phyloP scores from a whole-genome alignment of 2,888 invertebrate species.

The Erebia ligea region DNA sequence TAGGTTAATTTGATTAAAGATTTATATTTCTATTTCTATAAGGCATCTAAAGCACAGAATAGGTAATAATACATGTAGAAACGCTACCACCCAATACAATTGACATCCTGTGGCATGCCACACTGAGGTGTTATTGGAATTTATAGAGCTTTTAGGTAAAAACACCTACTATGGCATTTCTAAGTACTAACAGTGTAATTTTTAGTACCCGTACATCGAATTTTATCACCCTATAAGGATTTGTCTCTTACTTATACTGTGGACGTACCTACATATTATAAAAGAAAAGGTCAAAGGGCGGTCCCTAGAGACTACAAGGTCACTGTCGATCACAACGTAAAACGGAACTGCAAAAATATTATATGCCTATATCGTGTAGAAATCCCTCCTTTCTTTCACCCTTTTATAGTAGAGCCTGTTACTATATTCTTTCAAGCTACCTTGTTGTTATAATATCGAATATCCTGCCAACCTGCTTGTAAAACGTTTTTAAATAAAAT shows the following conservation, averaged over 20 bases:
- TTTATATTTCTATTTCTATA: too few species aligned
- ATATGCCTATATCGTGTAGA: slow-evolving; percentile 9
- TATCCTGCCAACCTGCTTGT: neutral
- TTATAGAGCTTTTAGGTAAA: neutral
- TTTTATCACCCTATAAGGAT: slow-evolving; percentile 25
- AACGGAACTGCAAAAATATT: slow-evolving; percentile 35
- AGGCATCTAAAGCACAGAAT: too few species aligned
- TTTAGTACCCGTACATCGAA: slow-evolving; percentile 1
- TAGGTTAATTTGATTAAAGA: too few species aligned
- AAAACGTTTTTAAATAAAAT: neutral
- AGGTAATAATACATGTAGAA: too few species aligned
- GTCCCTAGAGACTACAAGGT: slow-evolving; percentile 39
- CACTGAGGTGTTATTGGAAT: too few species aligned
- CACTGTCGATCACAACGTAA: slow-evolving; percentile 39
- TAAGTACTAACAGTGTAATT: neutral
- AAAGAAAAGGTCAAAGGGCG: slow-evolving; percentile 35
- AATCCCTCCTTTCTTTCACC: slow-evolving; percentile 16
- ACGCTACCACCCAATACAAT: too few species aligned
- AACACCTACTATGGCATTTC: neutral
- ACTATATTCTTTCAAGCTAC: too few species aligned
- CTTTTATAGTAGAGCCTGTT: neutral
- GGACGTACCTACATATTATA: slow-evolving; percentile 21
- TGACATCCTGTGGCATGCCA: too few species aligned
- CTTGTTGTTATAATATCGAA: neutral
- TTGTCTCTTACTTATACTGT: slow-evolving; percentile 25